Evolutionary conservation across 2,113 vertebrate species (phyloP), one percentile per base, ranked within the genome.

Genomic region (Tor tambroides): DNA sequence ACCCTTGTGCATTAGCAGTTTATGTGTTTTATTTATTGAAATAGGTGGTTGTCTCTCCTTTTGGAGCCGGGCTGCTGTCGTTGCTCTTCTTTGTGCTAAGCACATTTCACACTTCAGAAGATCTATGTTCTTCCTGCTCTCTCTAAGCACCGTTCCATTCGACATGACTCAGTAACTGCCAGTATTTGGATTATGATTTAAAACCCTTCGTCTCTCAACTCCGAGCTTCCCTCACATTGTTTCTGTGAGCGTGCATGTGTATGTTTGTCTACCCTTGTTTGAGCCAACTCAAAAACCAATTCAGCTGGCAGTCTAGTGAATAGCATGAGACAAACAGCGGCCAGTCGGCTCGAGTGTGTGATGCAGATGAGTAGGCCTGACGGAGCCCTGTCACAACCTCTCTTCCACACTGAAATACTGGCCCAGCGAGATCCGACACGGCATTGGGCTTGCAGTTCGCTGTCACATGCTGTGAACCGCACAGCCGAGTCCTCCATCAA

Each of bases 341-440:
- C 89, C 89, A 59, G 63, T 56, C 63, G 87, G 87, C 51, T n/a
- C 30, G 3, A 54, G 80, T 84, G 87, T 86, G 82, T 89, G 89
- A 93, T 92, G 83, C 77, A 90, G 87, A 87, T 26, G 80, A 90
- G 89, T 89, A 88, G 88, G 77, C 85, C 49, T 84, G 85, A 90
- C 71, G 72, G 88, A 88, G 9, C 23, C 2, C 10, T 78, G 88
- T 90, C 90, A 89, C 46, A 89, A 88, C 63, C 41, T 83, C 51
- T 91, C 54, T 56, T 77, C 11, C 54, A 83, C 83, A 65, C 49
- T 81, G 38, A 28, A 51, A 59, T 41, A 30, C 4, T 9, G 1
- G 5, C 19, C 41, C 38, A n/a, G 8, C n/a, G 14, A 49, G 41
- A 69, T 83, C 41, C 9, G 19, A 21, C 49, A 63, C 1, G 46